A percentile compares a stretch with the other conserved stretches of the same genome.
phyloP scores from a whole-genome alignment of 2,113 vertebrate species.

The Cichladusa arquata region DNA sequence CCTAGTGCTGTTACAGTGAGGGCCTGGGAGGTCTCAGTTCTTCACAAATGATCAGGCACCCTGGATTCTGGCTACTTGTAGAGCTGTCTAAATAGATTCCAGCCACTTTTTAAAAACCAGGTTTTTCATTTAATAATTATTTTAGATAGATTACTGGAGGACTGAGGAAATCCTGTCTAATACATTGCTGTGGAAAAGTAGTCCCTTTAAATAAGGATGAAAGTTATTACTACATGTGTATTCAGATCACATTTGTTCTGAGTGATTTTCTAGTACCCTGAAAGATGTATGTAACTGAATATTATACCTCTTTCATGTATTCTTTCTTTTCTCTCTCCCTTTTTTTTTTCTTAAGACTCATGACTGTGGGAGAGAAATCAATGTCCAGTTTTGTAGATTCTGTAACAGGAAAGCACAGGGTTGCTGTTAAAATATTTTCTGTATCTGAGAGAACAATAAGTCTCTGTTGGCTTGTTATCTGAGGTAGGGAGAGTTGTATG shows the following conservation, averaged over 20 bases:
- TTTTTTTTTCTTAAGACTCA: not conserved
- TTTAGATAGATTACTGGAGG: not conserved
- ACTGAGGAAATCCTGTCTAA: not conserved
- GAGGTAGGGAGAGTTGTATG: not conserved
- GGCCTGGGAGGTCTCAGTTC: not conserved
- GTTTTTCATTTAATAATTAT: not conserved
- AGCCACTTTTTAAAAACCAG: not conserved
- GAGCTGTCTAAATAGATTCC: not conserved
- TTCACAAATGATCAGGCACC: not conserved
- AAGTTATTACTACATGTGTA: not conserved
- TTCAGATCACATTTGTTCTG: not conserved
- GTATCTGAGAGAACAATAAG: not conserved
- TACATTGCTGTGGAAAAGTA: not conserved
- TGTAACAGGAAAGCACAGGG: not conserved
- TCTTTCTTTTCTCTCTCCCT: not conserved
- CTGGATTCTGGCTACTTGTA: not conserved
- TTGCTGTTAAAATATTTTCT: not conserved
- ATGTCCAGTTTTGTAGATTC: not conserved
- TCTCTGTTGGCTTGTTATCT: not conserved
- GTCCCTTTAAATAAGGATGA: not conserved
- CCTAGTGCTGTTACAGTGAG: rapidly evolving
- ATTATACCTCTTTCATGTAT: not conserved
- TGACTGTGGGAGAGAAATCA: not conserved
- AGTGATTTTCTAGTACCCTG: not conserved
- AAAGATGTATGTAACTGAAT: not conserved